Base-by-base conservation (phyloP, 2,797 vertebrate species). In the Hypotaenidia philippensis region DNA sequence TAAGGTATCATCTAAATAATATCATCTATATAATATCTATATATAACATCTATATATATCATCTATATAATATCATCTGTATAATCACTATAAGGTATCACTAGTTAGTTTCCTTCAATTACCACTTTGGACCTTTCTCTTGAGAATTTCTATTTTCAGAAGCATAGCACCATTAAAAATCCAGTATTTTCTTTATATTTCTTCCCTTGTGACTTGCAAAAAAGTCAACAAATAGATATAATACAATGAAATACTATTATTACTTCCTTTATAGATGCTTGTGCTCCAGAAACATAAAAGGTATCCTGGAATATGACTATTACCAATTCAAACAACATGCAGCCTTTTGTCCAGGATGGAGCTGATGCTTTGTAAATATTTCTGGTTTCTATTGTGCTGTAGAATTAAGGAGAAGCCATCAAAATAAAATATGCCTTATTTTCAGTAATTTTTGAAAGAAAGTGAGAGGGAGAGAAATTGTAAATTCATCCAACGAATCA, bases 281-380 rank as follows among this genome's bases (percentile, higher is more conserved):
- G 41, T 56, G 25, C 41, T 87, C n/a, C 63, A 60, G 31, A 94
- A 88, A 84, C 13, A 87, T 52, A 57, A 81, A 87, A 86, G 45
- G 27, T 71, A 18, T 27, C 59, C 69, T 52, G 52, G 19, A 63
- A 57, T 60, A 71, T 38, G 19, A 59, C 21, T 78, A 72, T 52
- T 40, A 87, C 6, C 44, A 79, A 89, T 66, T 86, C 82, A 93
- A 90, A 78, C 55, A 84, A 69, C 34, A 69, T 22, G 6, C 21
- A 87, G 56, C 15, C 44, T 89, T 82, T 93, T 32, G 31, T 72
- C 34, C 52, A 60, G 38, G 32, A 87, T 77, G 36, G 47, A 66
- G 72, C 66, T 72, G 27, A 65, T 76, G 57, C 44, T 89, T 74
- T 83, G 65, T 79, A 96, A 90, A 77, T 81, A 90, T 89, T 94